Base-by-base conservation (phyloP, 2,113 vertebrate species). In the Leiothrix lutea region DNA sequence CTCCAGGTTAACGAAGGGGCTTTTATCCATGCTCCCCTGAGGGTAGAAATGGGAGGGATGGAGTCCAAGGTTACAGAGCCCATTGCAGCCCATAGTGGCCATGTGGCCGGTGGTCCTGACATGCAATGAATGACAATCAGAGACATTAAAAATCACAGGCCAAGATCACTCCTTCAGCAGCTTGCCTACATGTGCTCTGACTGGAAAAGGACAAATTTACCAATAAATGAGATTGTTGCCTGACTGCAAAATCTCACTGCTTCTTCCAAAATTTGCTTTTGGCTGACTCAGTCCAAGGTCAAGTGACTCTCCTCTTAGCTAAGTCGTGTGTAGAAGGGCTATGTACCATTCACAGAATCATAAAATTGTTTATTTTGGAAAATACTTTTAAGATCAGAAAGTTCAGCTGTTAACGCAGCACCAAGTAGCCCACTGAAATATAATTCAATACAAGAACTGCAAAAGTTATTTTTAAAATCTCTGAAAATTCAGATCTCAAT, bases 101-200 rank as follows among this genome's bases (percentile, higher is more conserved):
- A 0, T 21, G 29, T 54, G 38, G 6, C 11, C 42, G 23, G 6
- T 54, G 60, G 16, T 38, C 35, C 77, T 83, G 33, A 19, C 3
- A 8, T 1, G 1, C 0, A 3, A 5, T 8, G 11, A 60, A 42
- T 7, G 23, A 9, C 3, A 3, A 33, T 14, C 10, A 57, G 26
- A 67, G 40, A 53, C 28, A 22, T 35, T 13, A 21, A 80, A 80
- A 80, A 73, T 50, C 9, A 1, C 20, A 89, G 51, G 17, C 8
- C 51, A 50, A 44, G 60, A 51, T 62, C 25, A 23, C 5, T 54
- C 40, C 12, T 73, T 57, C 72, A 73, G 14, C 8, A 4, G 5
- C 51, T 73, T 45, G 17, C 7, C 31, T 58, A 23, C 22, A 33
- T 73, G 47, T 57, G 31, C 36, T 88, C 25, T 54, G 29, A n/a